These are phyloP conservation scores for Calliopsis andreniformis DNA, from an alignment of 1,140 invertebrate genomes.

Conservation along the genomic window DNA sequence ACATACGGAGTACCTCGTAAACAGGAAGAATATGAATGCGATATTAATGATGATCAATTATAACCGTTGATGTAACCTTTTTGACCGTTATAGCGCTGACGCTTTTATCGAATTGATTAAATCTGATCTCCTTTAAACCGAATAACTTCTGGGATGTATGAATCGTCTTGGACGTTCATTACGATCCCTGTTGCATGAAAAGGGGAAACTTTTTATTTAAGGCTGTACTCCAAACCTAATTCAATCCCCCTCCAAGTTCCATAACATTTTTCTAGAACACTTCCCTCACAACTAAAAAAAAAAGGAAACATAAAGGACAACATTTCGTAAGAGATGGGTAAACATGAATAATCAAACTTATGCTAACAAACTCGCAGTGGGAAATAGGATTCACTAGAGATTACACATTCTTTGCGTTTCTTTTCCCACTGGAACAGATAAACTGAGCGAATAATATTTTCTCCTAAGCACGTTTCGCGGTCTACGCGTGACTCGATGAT, in stretches of 20 bases:
- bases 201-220: not conserved
- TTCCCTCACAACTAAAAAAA: not conserved
- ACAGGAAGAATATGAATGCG: slow-evolving; percentile 9
- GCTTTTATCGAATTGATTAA: slow-evolving; percentile 23
- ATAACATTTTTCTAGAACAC: no score
- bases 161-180: not conserved
- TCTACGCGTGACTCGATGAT: slow-evolving; percentile 11
- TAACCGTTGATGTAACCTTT: slow-evolving; percentile 27
- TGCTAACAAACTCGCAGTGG: not conserved
- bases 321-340: not conserved
- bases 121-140: slow-evolving; percentile 10
- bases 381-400: no score
- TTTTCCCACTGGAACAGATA: no score
- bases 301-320: no score
- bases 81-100: slow-evolving; percentile 8
- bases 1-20: not conserved
- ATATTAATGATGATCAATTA: slow-evolving; percentile 28
- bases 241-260: no score
- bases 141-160: not conserved
- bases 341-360: not conserved
- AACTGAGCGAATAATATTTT: no score
- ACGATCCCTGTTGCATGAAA: no score
- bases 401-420: no score
- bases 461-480: slow-evolving; percentile 8
- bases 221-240: not conserved